These are phyloP conservation scores for Urocyon cinereoargenteus DNA, from an alignment of 2,797 vertebrate species.

Conservation along the genomic window DNA sequence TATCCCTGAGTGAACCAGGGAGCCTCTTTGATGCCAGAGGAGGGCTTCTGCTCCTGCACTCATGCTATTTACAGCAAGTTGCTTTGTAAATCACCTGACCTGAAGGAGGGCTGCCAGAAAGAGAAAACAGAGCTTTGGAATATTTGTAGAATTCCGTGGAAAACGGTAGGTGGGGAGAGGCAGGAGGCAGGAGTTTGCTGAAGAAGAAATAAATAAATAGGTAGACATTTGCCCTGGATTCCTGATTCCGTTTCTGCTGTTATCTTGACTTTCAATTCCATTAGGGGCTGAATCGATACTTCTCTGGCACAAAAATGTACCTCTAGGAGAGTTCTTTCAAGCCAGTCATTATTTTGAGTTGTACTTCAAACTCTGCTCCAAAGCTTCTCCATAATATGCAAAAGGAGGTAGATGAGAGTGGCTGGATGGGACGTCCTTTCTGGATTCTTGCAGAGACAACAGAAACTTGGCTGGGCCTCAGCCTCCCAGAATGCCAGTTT, in stretches of 20 bases:
- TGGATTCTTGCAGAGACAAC: slow-evolving; percentile 72
- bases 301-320: slow-evolving; percentile 49
- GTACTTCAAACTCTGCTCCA: slow-evolving; percentile 66
- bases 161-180: neutral
- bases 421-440: slow-evolving; percentile 77
- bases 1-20: slow-evolving; percentile 1
- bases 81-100: slow-evolving; percentile 38
- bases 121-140: slow-evolving; percentile 44
- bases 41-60: slow-evolving; percentile 19
- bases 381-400: neutral
- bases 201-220: slow-evolving; percentile 67
- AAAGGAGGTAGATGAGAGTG: slow-evolving; percentile 51
- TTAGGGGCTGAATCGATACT: slow-evolving; percentile 13
- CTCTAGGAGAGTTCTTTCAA: slow-evolving; percentile 36
- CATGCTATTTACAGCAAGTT: neutral
- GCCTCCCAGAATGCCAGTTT: slow-evolving; percentile 83
- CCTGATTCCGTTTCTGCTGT: neutral
- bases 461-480: slow-evolving; percentile 80
- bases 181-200: neutral
- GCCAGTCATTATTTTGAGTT: slow-evolving; percentile 58
- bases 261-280: slow-evolving; percentile 60
- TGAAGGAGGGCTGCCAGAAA: neutral
- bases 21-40: neutral
- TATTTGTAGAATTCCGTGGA: neutral
- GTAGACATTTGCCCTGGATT: slow-evolving; percentile 20